A percentile compares a stretch with the other conserved stretches of the same genome.
phyloP scores from a whole-genome alignment of 2,113 vertebrate species.

The Andinoacara biseriatus region DNA sequence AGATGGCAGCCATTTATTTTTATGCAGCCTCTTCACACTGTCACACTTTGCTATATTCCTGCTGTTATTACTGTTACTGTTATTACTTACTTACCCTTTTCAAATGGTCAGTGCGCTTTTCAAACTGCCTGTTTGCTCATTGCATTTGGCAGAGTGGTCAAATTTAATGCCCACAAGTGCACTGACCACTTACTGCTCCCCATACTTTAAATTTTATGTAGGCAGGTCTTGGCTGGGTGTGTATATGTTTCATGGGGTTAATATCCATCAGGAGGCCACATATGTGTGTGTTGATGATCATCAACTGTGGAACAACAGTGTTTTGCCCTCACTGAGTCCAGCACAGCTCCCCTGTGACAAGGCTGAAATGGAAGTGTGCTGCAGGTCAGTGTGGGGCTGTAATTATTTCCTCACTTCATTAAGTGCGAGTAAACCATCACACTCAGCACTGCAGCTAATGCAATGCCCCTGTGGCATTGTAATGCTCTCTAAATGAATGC shows the following conservation, averaged over 20 bases:
- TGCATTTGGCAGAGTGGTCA: slow-evolving; percentile 36
- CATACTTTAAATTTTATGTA: slow-evolving; percentile 47
- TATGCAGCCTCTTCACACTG: background rate
- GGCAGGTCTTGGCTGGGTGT: slow-evolving; percentile 45
- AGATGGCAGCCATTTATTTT: slow-evolving; percentile 11
- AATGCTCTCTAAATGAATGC: slow-evolving; percentile 81
- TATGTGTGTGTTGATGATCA: slow-evolving; percentile 70
- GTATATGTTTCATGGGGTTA: slow-evolving; percentile 67
- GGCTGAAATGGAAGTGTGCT: slow-evolving; percentile 77
- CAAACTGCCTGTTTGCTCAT: slow-evolving; percentile 22
- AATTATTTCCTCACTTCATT: slow-evolving; percentile 86
- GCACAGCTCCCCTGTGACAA: slow-evolving; percentile 64
- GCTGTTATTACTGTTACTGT: slow-evolving; percentile 19
- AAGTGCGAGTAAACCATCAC: slow-evolving; percentile 81
- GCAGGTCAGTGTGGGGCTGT: slow-evolving; percentile 81
- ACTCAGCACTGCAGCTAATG: slow-evolving; percentile 81
- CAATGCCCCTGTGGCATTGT: slow-evolving; percentile 79
- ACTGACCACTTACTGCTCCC: slow-evolving; percentile 51
- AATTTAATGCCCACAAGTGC: slow-evolving; percentile 44
- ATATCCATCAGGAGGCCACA: slow-evolving; percentile 66
- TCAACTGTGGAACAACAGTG: slow-evolving; percentile 65
- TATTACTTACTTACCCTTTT: slow-evolving; percentile 24
- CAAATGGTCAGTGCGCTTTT: slow-evolving; percentile 26
- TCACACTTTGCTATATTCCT: background rate
- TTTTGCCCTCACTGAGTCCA: slow-evolving; percentile 62